Conservation (phyloP, 2,113 vertebrate species). For the Cyprinus carpio region DNA sequence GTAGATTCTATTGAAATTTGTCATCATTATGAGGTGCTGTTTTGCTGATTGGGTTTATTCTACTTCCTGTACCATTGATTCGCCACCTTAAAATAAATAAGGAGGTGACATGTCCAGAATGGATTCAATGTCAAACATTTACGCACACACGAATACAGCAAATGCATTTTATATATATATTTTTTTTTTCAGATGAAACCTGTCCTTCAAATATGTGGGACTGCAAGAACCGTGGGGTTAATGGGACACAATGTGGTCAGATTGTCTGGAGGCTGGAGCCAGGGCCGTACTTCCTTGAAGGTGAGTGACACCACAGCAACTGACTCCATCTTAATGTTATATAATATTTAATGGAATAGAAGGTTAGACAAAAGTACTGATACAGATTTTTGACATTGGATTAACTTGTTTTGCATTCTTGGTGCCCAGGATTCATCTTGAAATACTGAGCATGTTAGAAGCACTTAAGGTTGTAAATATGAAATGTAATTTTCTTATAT, state of each 20-base stretch:
- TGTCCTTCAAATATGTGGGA: conserved; percentile 98
- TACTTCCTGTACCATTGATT: neutral
- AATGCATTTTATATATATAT: neutral
- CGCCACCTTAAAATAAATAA: neutral
- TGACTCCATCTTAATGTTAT: neutral
- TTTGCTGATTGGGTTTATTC: neutral
- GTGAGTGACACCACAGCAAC: conserved; percentile 76
- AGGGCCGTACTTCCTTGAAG: conserved; percentile 96
- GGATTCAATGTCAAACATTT: neutral
- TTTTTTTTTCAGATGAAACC: conserved; percentile 87
- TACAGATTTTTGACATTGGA: neutral
- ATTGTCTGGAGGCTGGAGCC: conserved; percentile 96
- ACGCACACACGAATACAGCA: conserved; percentile 15
- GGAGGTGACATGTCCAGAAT: neutral
- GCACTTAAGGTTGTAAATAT: neutral
- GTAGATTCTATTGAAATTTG: neutral
- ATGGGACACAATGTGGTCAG: conserved; percentile 95
- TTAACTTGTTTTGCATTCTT: neutral
- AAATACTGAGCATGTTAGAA: neutral
- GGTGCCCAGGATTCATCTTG: neutral
- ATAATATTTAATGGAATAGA: neutral
- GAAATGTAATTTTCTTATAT: neutral
- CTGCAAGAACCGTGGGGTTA: conserved; percentile 98
- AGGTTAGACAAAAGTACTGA: neutral
- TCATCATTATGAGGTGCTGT: neutral